Evolutionary conservation across 2,113 vertebrate genomes (phyloP).

Genomic region (Oenanthe melanoleuca): DNA sequence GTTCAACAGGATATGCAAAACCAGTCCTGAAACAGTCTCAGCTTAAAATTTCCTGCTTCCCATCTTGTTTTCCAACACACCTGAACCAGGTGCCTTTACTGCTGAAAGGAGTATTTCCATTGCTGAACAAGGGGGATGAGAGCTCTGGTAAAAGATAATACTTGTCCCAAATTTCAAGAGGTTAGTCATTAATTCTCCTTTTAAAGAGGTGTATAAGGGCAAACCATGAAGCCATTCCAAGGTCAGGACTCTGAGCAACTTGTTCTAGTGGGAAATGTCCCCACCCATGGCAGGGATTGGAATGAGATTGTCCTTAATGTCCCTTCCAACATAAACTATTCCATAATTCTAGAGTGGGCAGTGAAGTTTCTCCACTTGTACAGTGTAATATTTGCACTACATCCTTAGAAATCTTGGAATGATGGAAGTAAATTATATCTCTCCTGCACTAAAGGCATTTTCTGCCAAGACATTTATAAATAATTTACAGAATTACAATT

Average conservation of each 20-base stretch:
- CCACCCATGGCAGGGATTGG: not conserved
- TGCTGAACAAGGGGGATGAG: not conserved
- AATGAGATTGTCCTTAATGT: not conserved
- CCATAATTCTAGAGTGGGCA: not conserved
- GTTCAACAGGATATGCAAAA: not conserved
- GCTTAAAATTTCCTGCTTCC: not conserved
- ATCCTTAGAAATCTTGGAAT: not conserved
- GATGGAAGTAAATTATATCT: not conserved
- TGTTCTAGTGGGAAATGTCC: not conserved
- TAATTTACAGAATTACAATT: conserved; percentile 18
- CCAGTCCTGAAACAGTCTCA: not conserved
- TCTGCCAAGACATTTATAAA: not conserved
- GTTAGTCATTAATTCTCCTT: not conserved
- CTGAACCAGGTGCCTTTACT: not conserved
- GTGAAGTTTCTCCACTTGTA: not conserved
- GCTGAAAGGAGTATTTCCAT: not conserved
- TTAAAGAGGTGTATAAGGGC: accelerated
- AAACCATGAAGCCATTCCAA: not conserved
- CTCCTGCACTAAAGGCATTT: not conserved
- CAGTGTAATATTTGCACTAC: not conserved
- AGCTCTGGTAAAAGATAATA: not conserved
- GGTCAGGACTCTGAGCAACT: not conserved
- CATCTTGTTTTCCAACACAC: not conserved
- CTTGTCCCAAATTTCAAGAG: not conserved
- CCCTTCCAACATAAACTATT: not conserved